Conservation (phyloP, 1,140 invertebrate species). For the Drosophila nigromelanica region DNA sequence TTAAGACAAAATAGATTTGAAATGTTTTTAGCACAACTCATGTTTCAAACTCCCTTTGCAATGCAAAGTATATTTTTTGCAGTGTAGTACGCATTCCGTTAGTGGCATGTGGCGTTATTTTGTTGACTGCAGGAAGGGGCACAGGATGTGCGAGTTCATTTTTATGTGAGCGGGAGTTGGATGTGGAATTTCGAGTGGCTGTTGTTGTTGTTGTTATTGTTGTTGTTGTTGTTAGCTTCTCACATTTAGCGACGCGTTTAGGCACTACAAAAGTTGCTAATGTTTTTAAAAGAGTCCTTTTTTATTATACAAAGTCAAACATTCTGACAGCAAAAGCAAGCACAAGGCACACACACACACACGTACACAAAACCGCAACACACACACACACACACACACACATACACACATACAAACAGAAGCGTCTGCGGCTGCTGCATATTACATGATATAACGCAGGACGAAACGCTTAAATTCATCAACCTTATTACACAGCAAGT, state of each 20-base stretch:
- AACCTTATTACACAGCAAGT: slow-evolving; percentile 60
- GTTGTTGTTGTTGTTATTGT: slow-evolving; percentile 7
- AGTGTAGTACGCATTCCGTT: slow-evolving; percentile 52
- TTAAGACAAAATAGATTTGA: too few relatives aligned
- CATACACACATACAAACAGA: neutral
- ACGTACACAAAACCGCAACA: slow-evolving; percentile 27
- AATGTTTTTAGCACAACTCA: neutral
- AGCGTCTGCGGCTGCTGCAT: slow-evolving; percentile 48
- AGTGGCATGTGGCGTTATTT: slow-evolving; percentile 68
- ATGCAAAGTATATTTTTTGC: slow-evolving; percentile 7
- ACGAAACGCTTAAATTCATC: slow-evolving; percentile 73
- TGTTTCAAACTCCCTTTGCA: neutral
- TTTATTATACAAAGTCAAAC: slow-evolving; percentile 83
- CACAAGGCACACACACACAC: slow-evolving; percentile 39
- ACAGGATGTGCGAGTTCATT: slow-evolving; percentile 16
- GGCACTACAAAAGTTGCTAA: slow-evolving; percentile 82
- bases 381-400: slow-evolving; percentile 13
- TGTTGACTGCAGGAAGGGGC: slow-evolving; percentile 33
- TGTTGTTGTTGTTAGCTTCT: slow-evolving; percentile 22
- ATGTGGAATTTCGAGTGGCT: slow-evolving; percentile 40
- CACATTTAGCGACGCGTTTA: slow-evolving; percentile 69
- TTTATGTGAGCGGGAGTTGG: slow-evolving; percentile 31
- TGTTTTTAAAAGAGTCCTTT: slow-evolving; percentile 80
- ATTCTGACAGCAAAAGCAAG: slow-evolving; percentile 68
- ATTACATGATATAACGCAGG: slow-evolving; percentile 64